A percentile compares a stretch with the other conserved stretches of the same genome.
phyloP scores from a whole-genome alignment of 2,113 vertebrate genomes.

The Lepisosteus oculatus region DNA sequence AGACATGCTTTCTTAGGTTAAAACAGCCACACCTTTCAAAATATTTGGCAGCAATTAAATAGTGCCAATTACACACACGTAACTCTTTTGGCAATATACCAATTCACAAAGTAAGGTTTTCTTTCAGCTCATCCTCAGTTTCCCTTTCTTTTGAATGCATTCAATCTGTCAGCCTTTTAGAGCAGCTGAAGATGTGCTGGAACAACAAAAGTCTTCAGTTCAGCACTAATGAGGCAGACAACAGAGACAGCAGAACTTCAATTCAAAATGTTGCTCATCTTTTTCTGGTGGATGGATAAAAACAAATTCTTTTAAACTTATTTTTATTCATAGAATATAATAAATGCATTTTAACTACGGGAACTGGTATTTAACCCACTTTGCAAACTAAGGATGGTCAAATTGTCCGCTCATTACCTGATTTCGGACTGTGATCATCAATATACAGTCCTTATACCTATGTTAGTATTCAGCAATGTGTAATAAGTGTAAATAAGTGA shows the following conservation, averaged over 20 bases:
- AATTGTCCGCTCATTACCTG: not conserved
- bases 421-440: not conserved
- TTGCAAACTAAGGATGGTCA: not conserved
- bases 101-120: not conserved
- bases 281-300: not conserved
- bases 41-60: constrained; percentile 22
- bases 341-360: not conserved
- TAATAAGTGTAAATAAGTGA: too few species aligned
- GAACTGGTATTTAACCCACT: not conserved
- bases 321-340: constrained; percentile 1
- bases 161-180: constrained; percentile 10
- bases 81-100: not conserved
- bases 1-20: not conserved
- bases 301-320: not conserved
- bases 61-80: constrained; percentile 14
- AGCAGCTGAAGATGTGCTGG: not conserved
- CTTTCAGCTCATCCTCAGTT: not conserved
- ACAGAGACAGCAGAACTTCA: not conserved
- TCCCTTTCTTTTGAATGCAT: not conserved
- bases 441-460: too few species aligned
- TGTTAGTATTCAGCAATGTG: too few species aligned
- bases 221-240: constrained; percentile 18
- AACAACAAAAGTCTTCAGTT: not conserved
- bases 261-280: constrained; percentile 6
- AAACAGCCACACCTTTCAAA: constrained; percentile 19